Conservation (phyloP, 2,888 invertebrate genomes). For the Serripes groenlandicus region DNA sequence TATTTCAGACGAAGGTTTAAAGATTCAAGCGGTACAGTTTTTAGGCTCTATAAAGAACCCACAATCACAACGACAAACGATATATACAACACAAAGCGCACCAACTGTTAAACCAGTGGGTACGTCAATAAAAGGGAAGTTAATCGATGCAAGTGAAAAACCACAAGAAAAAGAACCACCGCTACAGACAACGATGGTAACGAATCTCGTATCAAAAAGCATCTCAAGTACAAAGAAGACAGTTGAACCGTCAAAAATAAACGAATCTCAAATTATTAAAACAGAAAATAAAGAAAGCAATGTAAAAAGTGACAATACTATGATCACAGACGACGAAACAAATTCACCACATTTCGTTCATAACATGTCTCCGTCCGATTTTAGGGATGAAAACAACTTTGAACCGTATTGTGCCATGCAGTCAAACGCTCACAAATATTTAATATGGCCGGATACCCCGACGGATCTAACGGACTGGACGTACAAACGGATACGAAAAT, state of each 20-base stretch:
- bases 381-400: not conserved
- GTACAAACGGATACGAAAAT: constrained; percentile 9
- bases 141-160: too few species aligned
- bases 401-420: constrained; percentile 9
- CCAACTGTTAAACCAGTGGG: not conserved
- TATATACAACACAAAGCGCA: not conserved
- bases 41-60: not conserved
- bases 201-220: not conserved
- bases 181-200: too few species aligned
- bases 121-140: not conserved
- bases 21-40: not conserved
- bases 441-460: constrained; percentile 8
- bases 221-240: not conserved
- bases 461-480: constrained; percentile 23
- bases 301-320: too few species aligned
- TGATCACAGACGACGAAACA: too few species aligned
- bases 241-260: too few species aligned
- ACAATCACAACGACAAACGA: not conserved
- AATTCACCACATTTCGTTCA: too few species aligned
- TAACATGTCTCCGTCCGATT: too few species aligned
- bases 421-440: constrained; percentile 10
- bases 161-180: too few species aligned
- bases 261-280: too few species aligned
- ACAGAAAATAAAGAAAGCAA: too few species aligned
- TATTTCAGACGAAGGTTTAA: constrained; percentile 8